phyloP scores from a whole-genome alignment of 2,797 vertebrate genomes.

The Pyrrhura leucotis region DNA sequence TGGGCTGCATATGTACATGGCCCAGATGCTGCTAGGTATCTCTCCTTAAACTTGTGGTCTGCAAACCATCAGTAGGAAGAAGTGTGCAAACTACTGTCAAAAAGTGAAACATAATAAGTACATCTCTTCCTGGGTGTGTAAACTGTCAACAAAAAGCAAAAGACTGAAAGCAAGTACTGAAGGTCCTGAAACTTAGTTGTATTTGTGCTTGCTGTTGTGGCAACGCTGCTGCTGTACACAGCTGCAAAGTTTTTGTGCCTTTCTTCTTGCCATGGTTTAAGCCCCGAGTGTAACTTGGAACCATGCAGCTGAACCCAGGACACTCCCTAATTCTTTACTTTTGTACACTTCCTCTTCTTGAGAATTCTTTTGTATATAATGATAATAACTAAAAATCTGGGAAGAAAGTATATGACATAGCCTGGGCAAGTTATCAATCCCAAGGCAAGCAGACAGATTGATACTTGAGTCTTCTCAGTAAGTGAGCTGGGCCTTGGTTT shows the following conservation, averaged over 20 bases:
- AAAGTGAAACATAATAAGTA: neutral
- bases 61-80: neutral
- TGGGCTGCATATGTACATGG: neutral
- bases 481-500: neutral
- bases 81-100: neutral
- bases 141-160: neutral
- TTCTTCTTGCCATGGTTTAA: neutral
- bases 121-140: neutral
- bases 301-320: neutral
- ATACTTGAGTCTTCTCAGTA: neutral
- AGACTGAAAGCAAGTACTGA: neutral
- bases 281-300: neutral
- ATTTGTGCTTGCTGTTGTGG: neutral
- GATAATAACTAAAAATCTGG: neutral
- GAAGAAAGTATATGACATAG: neutral
- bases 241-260: neutral
- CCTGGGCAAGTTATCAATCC: neutral
- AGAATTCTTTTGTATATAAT: neutral
- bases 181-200: neutral
- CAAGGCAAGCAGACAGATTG: neutral
- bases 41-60: neutral
- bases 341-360: neutral
- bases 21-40: neutral
- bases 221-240: neutral
- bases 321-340: neutral